phyloP scores from a whole-genome alignment of 2,113 vertebrate species.

The Cephalopholis sonnerati region DNA sequence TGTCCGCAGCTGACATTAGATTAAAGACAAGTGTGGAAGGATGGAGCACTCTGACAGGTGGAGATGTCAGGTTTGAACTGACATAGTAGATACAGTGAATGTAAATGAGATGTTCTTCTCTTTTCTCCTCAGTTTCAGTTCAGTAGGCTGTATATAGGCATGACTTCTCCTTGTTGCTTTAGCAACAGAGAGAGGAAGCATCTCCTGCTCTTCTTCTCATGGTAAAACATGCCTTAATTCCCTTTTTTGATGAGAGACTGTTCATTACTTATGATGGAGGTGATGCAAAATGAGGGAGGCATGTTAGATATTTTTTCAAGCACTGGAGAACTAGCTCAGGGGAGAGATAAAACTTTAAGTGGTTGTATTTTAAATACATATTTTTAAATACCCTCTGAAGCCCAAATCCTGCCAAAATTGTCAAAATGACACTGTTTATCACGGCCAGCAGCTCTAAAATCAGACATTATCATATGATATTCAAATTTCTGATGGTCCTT shows the following conservation, averaged over 20 bases:
- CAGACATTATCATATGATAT: too few species aligned
- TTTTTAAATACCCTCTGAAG: too few species aligned
- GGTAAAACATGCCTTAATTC: background rate
- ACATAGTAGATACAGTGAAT: background rate
- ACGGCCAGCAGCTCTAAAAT: too few species aligned
- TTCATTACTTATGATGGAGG: too few species aligned
- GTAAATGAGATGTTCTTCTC: constrained; percentile 21
- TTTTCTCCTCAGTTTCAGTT: constrained; percentile 31
- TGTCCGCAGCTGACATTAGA: constrained; percentile 17
- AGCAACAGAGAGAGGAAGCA: constrained; percentile 55
- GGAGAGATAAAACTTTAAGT: too few species aligned
- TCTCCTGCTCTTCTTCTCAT: background rate
- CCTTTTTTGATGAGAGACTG: background rate
- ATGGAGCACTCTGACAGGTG: constrained; percentile 39
- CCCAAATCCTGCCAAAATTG: too few species aligned
- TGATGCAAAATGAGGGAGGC: too few species aligned
- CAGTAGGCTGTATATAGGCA: constrained; percentile 30
- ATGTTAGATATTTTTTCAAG: too few species aligned
- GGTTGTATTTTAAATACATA: too few species aligned
- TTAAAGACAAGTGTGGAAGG: background rate
- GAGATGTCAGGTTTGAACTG: constrained; percentile 38
- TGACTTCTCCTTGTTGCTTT: constrained; percentile 61
- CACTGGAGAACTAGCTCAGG: too few species aligned
- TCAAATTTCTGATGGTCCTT: too few species aligned
- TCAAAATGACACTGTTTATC: too few species aligned